Evolutionary conservation across 2,113 vertebrate species (phyloP), one percentile per base, ranked within the genome.

Genomic region (Cathartes aura): DNA sequence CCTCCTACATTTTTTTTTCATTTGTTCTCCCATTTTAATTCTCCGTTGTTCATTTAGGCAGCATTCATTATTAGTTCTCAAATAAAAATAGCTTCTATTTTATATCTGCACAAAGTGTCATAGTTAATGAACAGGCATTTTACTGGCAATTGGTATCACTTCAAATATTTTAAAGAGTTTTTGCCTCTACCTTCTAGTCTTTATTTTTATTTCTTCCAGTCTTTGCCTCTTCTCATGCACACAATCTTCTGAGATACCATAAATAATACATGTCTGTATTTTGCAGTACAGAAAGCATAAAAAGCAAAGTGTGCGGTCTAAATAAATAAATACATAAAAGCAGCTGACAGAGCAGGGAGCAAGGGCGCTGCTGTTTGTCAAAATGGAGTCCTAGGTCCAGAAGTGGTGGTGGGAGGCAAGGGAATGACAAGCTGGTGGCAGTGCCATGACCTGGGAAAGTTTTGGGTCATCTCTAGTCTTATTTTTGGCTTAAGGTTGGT

Each of bases 61-160:
- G 53, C 68, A 45, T 62, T 84, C 66, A 68, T 53, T 94, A 71
- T 74, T 87, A 81, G 30, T 26, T 81, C 88, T 93, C 56, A 60
- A 96, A 93, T 97, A 95, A 97, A 97, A 97, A 76, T 88, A 94
- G 45, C 42, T 92, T 87, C 40, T 88, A 38, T 96, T 97, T 89
- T 67, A 32, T 89, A 66, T 21, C 75, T 93, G 63, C 72, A 62
- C 34, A 17, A 82, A 94, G 76, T 91, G 89, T 96, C 55, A 93
- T 29, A 58, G 23, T 94, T 96, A 91, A 93, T 75, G 50, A 93
- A 18, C 81, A 85, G 30, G 38, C 45, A 64, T 90, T 74, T 84
- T 74, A 63, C 76, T 92, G 50, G 30, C 72, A 76, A 22, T 12
- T 80, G 50, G 56, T 93, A 82, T 30, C 32, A 60, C 53, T 79